These are phyloP conservation scores for Callinectes sapidus DNA, from an alignment of 2,888 invertebrate species.

Conservation along the genomic window DNA sequence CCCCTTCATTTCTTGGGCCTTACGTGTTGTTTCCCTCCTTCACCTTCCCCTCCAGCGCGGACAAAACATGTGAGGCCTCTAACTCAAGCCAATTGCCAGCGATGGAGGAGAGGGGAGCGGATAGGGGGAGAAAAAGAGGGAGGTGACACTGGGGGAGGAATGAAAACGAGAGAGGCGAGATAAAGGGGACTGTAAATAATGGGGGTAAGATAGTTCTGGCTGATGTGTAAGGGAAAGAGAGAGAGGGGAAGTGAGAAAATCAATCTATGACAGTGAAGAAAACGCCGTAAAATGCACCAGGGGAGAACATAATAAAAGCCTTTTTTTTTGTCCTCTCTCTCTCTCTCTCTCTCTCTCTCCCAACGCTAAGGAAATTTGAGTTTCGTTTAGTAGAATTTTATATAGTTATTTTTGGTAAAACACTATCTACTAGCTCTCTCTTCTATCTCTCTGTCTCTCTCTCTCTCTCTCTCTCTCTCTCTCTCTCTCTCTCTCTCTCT, in stretches of 20 bases:
- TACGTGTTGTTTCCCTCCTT: slow-evolving; percentile 13
- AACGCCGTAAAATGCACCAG: not conserved
- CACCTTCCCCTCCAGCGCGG: slow-evolving; percentile 16
- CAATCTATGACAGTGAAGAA: not conserved
- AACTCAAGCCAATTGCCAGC: not conserved
- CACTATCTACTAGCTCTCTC: not conserved
- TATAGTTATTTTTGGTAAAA: too few relatives aligned
- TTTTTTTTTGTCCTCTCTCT: too few relatives aligned
- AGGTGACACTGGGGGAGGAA: not conserved
- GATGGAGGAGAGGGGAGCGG: slow-evolving; percentile 28
- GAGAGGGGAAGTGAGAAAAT: slow-evolving; percentile 17
- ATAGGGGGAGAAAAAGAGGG: slow-evolving; percentile 5
- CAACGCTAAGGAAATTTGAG: not conserved
- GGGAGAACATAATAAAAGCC: not conserved
- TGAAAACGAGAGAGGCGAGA: not conserved
- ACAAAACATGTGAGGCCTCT: not conserved
- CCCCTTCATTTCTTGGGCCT: not conserved
- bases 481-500: not conserved
- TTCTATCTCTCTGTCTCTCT: too few relatives aligned
- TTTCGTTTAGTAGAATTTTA: not conserved
- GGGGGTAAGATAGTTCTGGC: not conserved
- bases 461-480: not conserved
- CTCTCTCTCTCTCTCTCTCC: not conserved
- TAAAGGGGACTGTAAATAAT: not conserved
- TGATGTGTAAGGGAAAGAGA: slow-evolving; percentile 15